These are phyloP conservation scores for Tenebrosternarchus preto DNA, from an alignment of 2,113 vertebrate species.

Conservation along the genomic window DNA sequence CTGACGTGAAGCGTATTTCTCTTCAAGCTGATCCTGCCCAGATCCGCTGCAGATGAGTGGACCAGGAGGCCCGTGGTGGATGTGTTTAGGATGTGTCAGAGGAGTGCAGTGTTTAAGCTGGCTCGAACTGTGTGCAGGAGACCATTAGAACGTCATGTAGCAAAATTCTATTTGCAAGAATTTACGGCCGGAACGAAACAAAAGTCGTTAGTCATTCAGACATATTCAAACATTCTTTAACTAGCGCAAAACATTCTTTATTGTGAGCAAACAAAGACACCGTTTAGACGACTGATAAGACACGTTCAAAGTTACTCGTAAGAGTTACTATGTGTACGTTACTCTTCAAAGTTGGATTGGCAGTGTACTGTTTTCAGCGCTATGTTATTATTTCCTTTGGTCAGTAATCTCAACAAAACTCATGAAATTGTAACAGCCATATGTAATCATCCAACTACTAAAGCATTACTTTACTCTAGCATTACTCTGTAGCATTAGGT, in stretches of 20 bases:
- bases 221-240: slow-evolving; percentile 4
- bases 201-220: slow-evolving; percentile 9
- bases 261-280: not conserved
- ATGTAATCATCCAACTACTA: not conserved
- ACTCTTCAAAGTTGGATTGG: too few species aligned
- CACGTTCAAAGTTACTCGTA: not conserved
- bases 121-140: not conserved
- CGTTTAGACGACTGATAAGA: not conserved
- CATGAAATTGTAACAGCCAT: too few species aligned
- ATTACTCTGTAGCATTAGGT: too few species aligned
- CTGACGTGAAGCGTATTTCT: too few species aligned
- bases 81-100: not conserved
- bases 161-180: not conserved
- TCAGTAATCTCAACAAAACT: not conserved
- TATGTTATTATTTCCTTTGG: too few species aligned
- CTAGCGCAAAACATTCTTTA: slow-evolving; percentile 6
- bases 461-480: too few species aligned
- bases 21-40: too few species aligned
- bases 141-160: not conserved
- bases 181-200: not conserved
- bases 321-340: too few species aligned
- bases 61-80: not conserved
- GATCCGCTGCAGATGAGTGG: too few species aligned
- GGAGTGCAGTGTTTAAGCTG: not conserved
- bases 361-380: too few species aligned